Conservation (phyloP, 2,888 invertebrate genomes). For the Galerucella calmariensis region DNA sequence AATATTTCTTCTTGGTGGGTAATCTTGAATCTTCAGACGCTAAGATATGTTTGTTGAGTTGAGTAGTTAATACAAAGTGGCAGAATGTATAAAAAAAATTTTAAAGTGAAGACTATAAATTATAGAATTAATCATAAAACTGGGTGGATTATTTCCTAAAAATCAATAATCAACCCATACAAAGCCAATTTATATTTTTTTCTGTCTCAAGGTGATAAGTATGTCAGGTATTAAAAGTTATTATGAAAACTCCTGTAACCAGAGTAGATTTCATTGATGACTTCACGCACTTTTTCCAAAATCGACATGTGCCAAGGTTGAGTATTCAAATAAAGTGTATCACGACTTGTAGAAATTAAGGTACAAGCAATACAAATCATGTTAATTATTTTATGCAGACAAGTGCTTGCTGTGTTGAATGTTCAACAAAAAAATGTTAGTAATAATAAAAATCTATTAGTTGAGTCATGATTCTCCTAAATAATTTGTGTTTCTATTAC, state of each 20-base stretch:
- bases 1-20: too few relatives aligned
- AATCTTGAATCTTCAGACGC: too few relatives aligned
- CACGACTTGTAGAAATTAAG: too few relatives aligned
- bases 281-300: background rate
- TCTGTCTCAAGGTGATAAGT: background rate
- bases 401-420: too few relatives aligned
- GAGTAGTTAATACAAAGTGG: too few relatives aligned
- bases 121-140: too few relatives aligned
- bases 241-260: background rate
- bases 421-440: background rate
- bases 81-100: too few relatives aligned
- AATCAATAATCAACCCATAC: too few relatives aligned
- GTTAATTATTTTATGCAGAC: background rate
- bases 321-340: background rate
- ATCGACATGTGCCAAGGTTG: slow-evolving; percentile 1
- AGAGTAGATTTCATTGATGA: background rate
- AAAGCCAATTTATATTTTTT: background rate
- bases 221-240: background rate
- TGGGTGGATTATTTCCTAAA: too few relatives aligned
- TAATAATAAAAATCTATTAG: background rate
- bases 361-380: background rate
- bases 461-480: background rate
- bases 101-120: too few relatives aligned
- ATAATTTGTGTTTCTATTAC: background rate
- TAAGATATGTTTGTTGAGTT: too few relatives aligned